Evolutionary conservation across 2,888 invertebrate genomes (phyloP), one percentile per base, ranked within the genome.

Genomic region (Bembecia ichneumoniformis): DNA sequence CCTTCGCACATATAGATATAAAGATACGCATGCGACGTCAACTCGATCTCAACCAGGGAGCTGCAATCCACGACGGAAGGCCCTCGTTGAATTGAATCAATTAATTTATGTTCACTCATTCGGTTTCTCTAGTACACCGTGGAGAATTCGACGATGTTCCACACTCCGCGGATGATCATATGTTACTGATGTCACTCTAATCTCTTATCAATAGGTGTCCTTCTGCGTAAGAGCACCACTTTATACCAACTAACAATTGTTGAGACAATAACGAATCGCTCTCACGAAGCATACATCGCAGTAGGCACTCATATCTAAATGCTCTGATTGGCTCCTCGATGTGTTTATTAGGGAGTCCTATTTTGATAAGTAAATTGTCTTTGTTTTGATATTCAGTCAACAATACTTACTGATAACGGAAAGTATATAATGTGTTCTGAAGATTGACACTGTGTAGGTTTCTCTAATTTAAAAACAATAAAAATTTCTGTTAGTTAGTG

Each of bases 61-160:
- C 58, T 63, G 71, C 74, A 77, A 76, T 77, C 77, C 66, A 63
- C 74, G 69, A 69, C 77, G 81, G 82, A 80, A 74, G 74, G 71
- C 74, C 60, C 60, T 69, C 63, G 76, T 74, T 80, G 73, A 79
- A 74, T 80, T 81, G 77, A 86, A 82, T 77, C 75, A 84, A 86
- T 86, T 72, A 70, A 53, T 49, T 57, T 55, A 58, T 47, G 52
- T 55, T 50, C 64, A 56, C 58, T 64, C 55, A 52, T 56, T 48
- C 56, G 56, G 61, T 56, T 59, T 55, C 56, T 53, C 59, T 63
- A 40, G 40, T 40, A 14, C 28, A 28, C 62, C 58, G 55, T 56
- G 64, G 58, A 57, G 44, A 13, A n/a, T 40, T 40, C 13, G 14
- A 11, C 11, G n/a, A 20, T 20, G 34, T 44, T 72, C 66, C 68